A percentile compares a stretch with the other conserved stretches of the same genome.
phyloP scores from a whole-genome alignment of 2,113 vertebrate species.

The Blennius ocellaris region DNA sequence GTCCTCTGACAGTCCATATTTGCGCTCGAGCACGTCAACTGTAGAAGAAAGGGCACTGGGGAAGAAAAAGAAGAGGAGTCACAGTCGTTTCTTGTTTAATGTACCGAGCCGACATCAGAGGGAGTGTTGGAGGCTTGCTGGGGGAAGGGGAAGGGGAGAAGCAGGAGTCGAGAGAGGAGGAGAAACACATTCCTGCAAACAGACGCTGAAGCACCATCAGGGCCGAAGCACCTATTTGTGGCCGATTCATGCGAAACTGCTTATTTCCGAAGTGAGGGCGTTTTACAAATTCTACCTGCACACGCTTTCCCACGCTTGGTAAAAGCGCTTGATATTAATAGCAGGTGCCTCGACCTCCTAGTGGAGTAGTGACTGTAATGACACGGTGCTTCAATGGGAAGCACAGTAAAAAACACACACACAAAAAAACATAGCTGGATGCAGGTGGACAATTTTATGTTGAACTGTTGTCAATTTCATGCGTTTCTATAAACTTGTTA shows the following conservation, averaged over 20 bases:
- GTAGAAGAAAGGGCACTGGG: slow-evolving; percentile 88
- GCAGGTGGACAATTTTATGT: not conserved
- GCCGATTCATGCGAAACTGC: no score
- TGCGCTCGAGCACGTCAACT: slow-evolving; percentile 84
- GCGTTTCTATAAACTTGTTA: no score
- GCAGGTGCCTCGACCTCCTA: not conserved
- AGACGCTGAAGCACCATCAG: not conserved
- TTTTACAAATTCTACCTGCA: not conserved
- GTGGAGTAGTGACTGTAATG: not conserved
- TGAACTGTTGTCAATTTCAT: not conserved
- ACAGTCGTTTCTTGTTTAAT: slow-evolving; percentile 43
- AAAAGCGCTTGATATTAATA: not conserved
- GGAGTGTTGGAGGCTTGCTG: not conserved
- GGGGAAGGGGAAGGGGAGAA: not conserved
- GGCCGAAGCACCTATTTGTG: no score
- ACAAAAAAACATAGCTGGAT: not conserved
- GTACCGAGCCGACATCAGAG: slow-evolving; percentile 1
- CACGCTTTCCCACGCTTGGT: not conserved
- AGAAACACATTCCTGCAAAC: slow-evolving; percentile 2
- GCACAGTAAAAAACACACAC: not conserved
- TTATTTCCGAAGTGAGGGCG: no score
- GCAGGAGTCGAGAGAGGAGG: not conserved
- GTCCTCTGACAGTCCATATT: slow-evolving; percentile 84
- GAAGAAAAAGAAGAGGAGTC: slow-evolving; percentile 24
- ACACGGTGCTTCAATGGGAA: not conserved